Percentiles rank a stretch among this genome's conserved stretches.
phyloP scores from a whole-genome alignment of 1,140 invertebrate species.

The Laupala kohalensis region DNA sequence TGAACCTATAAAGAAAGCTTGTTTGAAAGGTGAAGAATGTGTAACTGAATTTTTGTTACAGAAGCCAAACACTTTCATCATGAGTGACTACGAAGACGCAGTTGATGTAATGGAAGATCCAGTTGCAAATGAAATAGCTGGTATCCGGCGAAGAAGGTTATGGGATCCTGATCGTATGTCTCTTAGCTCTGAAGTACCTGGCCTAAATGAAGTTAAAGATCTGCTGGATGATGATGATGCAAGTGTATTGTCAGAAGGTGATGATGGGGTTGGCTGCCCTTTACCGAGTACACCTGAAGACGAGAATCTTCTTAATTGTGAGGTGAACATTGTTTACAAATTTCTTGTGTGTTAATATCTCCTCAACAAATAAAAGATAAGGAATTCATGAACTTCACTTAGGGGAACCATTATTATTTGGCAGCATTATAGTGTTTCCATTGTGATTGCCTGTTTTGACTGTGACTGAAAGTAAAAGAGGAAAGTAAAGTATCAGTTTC shows the following conservation, averaged over 20 bases:
- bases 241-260: slow-evolving; percentile 50
- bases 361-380: too few species aligned
- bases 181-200: slow-evolving; percentile 17
- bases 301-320: slow-evolving; percentile 63
- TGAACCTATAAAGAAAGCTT: too few species aligned
- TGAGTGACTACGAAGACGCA: slow-evolving; percentile 22
- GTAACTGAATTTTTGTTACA: too few species aligned
- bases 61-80: slow-evolving; percentile 4
- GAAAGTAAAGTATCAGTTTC: too few species aligned
- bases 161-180: slow-evolving; percentile 13
- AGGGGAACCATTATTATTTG: too few species aligned
- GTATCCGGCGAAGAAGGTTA: slow-evolving; percentile 9
- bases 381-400: too few species aligned
- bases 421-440: too few species aligned
- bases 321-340: too few species aligned
- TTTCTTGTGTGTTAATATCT: too few species aligned
- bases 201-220: slow-evolving; percentile 27
- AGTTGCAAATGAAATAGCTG: background rate
- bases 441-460: too few species aligned
- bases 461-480: too few species aligned
- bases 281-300: slow-evolving; percentile 77
- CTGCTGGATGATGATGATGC: slow-evolving; percentile 41
- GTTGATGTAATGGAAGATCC: slow-evolving; percentile 17
- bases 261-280: slow-evolving; percentile 66
- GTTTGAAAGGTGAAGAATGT: too few species aligned